Evolutionary conservation across 2,797 vertebrate species (phyloP).

Genomic region (Mus spretus): DNA sequence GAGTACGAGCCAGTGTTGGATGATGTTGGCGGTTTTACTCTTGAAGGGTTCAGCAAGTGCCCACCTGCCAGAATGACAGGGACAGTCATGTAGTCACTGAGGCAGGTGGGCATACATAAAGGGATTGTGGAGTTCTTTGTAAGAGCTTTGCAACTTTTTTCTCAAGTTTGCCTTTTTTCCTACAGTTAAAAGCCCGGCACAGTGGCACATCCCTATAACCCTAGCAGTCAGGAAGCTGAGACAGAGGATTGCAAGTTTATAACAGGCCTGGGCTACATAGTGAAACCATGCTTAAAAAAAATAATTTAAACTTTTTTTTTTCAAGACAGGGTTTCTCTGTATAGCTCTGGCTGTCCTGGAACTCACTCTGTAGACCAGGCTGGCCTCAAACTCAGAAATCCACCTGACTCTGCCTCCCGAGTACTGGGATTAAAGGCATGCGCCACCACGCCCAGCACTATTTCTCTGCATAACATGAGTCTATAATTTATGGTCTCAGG

Average conservation of each 20-base stretch:
- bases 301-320: neutral
- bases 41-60: neutral
- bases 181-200: neutral
- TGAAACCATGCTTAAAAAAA: neutral
- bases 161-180: neutral
- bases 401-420: too few relatives aligned
- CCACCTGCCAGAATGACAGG: neutral
- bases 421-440: too few relatives aligned
- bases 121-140: neutral
- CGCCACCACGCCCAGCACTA: too few relatives aligned
- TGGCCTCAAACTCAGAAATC: too few relatives aligned
- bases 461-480: neutral
- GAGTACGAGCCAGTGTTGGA: neutral
- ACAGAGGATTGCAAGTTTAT: neutral
- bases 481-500: neutral
- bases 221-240: neutral
- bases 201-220: neutral
- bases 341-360: too few relatives aligned
- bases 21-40: slow-evolving; percentile 14
- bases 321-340: too few relatives aligned
- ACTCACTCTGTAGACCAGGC: too few relatives aligned
- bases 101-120: neutral
- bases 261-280: neutral
- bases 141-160: neutral
- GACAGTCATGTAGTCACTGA: neutral